These are phyloP conservation scores for Ganaspis brasiliensis DNA, from an alignment of 2,888 invertebrate genomes.

Conservation along the genomic window DNA sequence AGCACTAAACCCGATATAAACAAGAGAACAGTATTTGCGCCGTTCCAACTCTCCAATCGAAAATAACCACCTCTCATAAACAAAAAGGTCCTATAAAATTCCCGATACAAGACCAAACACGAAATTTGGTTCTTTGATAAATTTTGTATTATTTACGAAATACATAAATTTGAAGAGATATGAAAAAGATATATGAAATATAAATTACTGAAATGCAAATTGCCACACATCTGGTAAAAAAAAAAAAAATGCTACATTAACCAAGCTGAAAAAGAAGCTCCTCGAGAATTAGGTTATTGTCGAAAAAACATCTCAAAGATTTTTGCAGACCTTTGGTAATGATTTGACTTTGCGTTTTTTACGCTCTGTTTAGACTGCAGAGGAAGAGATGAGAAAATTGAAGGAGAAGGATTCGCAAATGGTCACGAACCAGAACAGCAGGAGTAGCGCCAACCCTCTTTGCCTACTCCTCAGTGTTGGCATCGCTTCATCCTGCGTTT, in stretches of 20 bases:
- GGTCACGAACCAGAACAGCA: constrained; percentile 9
- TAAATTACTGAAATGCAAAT: too few species aligned
- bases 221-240: too few species aligned
- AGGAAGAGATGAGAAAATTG: constrained; percentile 5
- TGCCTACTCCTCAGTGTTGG: not conserved
- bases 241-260: too few species aligned
- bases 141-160: too few species aligned
- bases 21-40: not conserved
- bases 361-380: constrained; percentile 11
- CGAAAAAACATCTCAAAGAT: not conserved
- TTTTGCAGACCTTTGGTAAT: not conserved
- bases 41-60: not conserved
- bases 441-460: constrained; percentile 16
- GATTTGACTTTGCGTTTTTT: not conserved
- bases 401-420: constrained; percentile 14
- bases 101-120: too few species aligned
- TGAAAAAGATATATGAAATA: too few species aligned
- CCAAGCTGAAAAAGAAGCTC: too few species aligned
- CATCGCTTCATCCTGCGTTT: constrained; percentile 28
- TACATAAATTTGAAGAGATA: too few species aligned
- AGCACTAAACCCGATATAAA: constrained; percentile 13
- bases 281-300: not conserved
- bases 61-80: not conserved
- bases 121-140: too few species aligned
- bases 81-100: not conserved